phyloP scores from a whole-genome alignment of 2,797 vertebrate species.

The Falco biarmicus region DNA sequence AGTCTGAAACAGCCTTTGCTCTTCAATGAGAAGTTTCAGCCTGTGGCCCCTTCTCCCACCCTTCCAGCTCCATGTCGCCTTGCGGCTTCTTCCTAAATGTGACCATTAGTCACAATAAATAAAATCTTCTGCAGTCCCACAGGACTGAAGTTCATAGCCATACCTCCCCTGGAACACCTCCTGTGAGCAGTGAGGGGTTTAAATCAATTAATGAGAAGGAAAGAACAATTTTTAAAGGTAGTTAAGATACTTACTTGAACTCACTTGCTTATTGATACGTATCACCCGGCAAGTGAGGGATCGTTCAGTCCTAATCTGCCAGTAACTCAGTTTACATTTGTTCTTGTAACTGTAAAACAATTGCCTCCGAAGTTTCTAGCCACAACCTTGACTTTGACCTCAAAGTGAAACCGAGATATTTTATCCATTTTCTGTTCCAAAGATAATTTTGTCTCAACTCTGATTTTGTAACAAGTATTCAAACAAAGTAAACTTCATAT shows the following conservation, averaged over 20 bases:
- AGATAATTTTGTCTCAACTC: neutral
- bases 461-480: neutral
- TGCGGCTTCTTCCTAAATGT: neutral
- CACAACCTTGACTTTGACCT: neutral
- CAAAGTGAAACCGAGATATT: neutral
- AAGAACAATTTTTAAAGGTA: neutral
- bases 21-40: neutral
- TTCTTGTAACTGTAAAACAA: neutral
- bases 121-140: neutral
- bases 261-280: neutral
- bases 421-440: neutral
- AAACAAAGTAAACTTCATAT: neutral
- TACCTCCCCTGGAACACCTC: neutral
- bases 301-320: neutral
- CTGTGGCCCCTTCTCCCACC: neutral
- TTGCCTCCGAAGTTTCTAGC: neutral
- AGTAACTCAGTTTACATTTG: neutral
- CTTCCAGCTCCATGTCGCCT: rapidly evolving
- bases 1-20: neutral
- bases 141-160: neutral
- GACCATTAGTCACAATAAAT: neutral
- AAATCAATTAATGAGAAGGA: neutral
- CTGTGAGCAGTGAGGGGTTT: neutral
- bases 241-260: neutral
- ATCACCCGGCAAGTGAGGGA: neutral